Evolutionary conservation across 1,140 invertebrate genomes (phyloP).

Genomic region (Maniola jurtina): DNA sequence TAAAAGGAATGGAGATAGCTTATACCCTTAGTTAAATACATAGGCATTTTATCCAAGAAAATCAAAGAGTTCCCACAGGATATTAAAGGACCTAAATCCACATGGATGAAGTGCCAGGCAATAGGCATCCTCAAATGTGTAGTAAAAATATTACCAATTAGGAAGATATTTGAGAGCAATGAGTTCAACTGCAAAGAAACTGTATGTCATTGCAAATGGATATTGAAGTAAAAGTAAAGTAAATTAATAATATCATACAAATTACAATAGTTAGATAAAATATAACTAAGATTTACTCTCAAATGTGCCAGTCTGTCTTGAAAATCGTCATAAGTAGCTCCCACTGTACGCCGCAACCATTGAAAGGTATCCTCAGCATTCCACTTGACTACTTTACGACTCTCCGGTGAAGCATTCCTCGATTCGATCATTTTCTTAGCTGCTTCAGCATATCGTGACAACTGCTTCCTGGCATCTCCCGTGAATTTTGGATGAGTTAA

Average conservation of each 20-base stretch:
- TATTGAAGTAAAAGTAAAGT: too few species aligned
- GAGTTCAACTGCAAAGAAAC: too few species aligned
- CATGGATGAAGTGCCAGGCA: too few species aligned
- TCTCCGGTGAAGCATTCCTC: slow-evolving; percentile 93
- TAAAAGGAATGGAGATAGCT: too few species aligned
- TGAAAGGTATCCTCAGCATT: slow-evolving; percentile 98
- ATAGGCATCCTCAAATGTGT: too few species aligned
- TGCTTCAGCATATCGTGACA: slow-evolving; percentile 96
- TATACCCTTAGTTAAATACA: too few species aligned
- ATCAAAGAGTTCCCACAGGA: too few species aligned
- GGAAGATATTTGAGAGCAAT: too few species aligned
- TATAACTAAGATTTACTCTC: slow-evolving; percentile 71
- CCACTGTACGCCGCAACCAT: slow-evolving; percentile 96
- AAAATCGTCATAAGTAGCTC: slow-evolving; percentile 97
- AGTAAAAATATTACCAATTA: too few species aligned
- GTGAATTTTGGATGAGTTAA: slow-evolving; percentile 96
- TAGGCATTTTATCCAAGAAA: too few species aligned
- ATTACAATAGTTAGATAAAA: background rate
- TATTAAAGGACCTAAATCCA: too few species aligned
- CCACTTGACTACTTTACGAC: slow-evolving; percentile 98
- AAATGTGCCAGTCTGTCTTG: slow-evolving; percentile 88
- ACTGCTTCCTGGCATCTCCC: slow-evolving; percentile 96
- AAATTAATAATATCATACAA: slow-evolving; percentile 5
- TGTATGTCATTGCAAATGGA: too few species aligned
- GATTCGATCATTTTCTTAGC: slow-evolving; percentile 98